Evolutionary conservation across 2,797 vertebrate species (phyloP), one percentile per base, ranked within the genome.

Genomic region (Chiroxiphia lanceolata): DNA sequence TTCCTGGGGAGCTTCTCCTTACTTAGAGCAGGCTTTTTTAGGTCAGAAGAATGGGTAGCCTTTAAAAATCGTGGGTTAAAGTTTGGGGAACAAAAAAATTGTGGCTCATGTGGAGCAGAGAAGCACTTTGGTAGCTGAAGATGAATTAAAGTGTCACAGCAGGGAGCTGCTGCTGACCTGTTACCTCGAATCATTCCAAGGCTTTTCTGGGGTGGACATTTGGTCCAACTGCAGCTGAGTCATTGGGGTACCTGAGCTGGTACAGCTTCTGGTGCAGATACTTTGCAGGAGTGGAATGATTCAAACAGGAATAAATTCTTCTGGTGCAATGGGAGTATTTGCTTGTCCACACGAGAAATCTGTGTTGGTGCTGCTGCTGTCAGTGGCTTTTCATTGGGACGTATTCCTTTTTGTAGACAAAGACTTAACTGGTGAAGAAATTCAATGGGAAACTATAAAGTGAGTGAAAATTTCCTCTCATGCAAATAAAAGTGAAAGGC

Each of bases 1-100:
- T 81, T 96, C 89, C 84, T 29, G 74, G 57, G 61, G 89, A 76
- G 57, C 69, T 86, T 92, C 59, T 72, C 21, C 76, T 83, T 59
- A 47, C 77, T 87, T 91, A 54, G 1, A 34, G 65, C 38, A 77
- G 23, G 20, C 9, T 63, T 96, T 94, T 95, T 86, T 88, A 96
- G 82, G 87, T 94, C 89, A 91, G 76, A 74, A 85, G 51, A 51
- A 51, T 75, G 57, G 84, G 69, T 92, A 93, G 84, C 84, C 84
- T 94, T 90, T 91, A 89, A 93, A 95, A 93, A 81, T 59, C 0
- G 0, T 12, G 17, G 84, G 89, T 91, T 75, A 83, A 81, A 70
- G 59, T 94, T 90, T 85, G 83, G 83, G 79, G 83, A 82, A 70
- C 60, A 77, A 51, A 65, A 19, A 95, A 77, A 56, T 79, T 80